Evolutionary conservation across 2,113 vertebrate genomes (phyloP).

Genomic region (Suncus etruscus): DNA sequence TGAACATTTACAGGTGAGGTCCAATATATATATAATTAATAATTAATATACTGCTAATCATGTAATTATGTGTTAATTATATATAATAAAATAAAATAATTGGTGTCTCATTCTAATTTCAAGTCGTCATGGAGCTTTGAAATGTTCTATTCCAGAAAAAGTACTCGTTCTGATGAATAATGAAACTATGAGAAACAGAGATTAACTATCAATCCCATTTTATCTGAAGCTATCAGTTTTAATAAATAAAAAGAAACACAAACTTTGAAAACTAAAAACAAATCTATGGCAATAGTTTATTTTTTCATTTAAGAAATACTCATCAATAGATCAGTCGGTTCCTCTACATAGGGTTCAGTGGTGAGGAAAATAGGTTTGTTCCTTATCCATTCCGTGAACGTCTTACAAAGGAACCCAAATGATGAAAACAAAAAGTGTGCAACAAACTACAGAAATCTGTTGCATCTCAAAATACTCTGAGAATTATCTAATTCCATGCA

Average conservation of each 20-base stretch:
- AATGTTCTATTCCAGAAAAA: slow-evolving; percentile 11
- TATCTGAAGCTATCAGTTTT: not conserved
- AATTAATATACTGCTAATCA: too few species aligned
- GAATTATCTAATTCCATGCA: not conserved
- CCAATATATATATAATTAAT: too few species aligned
- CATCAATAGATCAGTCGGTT: not conserved
- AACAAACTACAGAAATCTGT: not conserved
- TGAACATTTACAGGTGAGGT: too few species aligned
- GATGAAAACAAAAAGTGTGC: not conserved
- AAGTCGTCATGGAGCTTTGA: not conserved
- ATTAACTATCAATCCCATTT: not conserved
- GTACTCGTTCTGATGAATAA: not conserved
- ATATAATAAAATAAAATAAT: too few species aligned
- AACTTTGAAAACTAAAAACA: slow-evolving; percentile 8
- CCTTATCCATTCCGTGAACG: not conserved
- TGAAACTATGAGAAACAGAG: not conserved
- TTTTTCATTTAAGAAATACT: not conserved
- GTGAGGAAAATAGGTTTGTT: not conserved
- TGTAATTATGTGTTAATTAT: too few species aligned
- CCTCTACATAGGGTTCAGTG: not conserved
- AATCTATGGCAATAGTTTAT: not conserved
- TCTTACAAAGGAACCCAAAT: not conserved
- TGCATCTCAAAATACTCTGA: not conserved
- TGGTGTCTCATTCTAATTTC: not conserved
- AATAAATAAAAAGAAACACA: not conserved